Evolutionary conservation across 2,113 vertebrate species (phyloP).

Genomic region (Thermophis baileyi): DNA sequence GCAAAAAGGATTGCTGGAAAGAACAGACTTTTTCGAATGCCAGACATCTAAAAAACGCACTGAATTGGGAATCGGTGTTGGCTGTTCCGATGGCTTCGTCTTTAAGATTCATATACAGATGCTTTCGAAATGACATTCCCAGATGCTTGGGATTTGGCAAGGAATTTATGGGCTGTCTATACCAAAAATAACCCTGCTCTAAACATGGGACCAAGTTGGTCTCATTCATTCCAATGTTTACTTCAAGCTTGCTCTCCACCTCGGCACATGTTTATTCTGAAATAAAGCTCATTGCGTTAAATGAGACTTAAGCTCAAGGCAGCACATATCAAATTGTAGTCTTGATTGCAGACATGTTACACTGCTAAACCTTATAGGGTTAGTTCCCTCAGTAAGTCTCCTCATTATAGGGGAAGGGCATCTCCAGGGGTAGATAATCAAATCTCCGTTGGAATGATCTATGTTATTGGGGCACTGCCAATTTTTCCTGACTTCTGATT

Average conservation of each 20-base stretch:
- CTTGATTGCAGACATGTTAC: neutral
- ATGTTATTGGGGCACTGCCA: neutral
- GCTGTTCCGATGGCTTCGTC: neutral
- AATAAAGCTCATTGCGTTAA: neutral
- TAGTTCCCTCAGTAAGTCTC: neutral
- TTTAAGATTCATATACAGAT: neutral
- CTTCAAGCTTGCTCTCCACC: neutral
- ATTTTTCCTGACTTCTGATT: neutral
- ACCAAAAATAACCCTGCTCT: neutral
- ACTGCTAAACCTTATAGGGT: neutral
- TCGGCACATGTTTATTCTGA: neutral
- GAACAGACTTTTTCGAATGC: neutral
- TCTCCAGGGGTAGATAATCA: neutral
- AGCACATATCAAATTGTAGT: neutral
- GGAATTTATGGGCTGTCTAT: neutral
- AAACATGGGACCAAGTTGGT: neutral
- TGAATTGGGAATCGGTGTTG: neutral
- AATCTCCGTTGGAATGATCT: neutral
- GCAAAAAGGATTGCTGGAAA: neutral
- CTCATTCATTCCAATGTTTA: neutral
- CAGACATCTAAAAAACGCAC: neutral
- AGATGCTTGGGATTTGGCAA: conserved; percentile 13
- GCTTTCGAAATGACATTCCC: conserved; percentile 33
- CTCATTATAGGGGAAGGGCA: neutral
- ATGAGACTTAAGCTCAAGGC: neutral